These are phyloP conservation scores for Xenopus laevis DNA, from an alignment of 2,113 vertebrate genomes.

Conservation along the genomic window DNA sequence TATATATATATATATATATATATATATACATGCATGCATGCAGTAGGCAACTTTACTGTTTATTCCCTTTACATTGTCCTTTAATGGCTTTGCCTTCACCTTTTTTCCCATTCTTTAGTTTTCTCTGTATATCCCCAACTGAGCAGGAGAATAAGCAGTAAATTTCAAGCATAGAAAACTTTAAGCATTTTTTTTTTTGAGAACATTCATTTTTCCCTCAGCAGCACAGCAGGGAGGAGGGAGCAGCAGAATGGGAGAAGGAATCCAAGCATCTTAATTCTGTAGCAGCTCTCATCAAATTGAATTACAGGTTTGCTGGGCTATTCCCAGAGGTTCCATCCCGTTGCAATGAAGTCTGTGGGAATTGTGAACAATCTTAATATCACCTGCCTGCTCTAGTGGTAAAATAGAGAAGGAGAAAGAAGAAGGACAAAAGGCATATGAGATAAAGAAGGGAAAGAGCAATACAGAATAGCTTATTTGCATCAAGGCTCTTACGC, in stretches of 20 bases:
- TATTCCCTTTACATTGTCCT: not conserved
- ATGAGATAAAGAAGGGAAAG: not conserved
- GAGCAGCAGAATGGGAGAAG: slow-evolving; percentile 43
- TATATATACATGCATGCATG: too few relatives aligned
- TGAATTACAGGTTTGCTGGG: slow-evolving; percentile 23
- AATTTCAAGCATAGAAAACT: slow-evolving; percentile 20
- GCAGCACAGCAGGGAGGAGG: not conserved
- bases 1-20: too few relatives aligned
- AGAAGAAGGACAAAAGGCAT: not conserved
- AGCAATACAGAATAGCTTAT: not conserved
- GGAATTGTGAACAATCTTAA: slow-evolving; percentile 12
- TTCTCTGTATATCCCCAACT: slow-evolving; percentile 34
- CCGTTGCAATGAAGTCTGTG: slow-evolving; percentile 2
- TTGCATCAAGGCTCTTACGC: not conserved
- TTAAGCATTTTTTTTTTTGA: slow-evolving; percentile 10
- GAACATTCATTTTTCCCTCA: slow-evolving; percentile 45
- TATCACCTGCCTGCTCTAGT: slow-evolving; percentile 16
- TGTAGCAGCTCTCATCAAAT: not conserved
- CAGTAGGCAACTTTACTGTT: too few relatives aligned
- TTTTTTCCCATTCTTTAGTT: not conserved
- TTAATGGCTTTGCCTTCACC: too few relatives aligned
- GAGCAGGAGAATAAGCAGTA: slow-evolving; percentile 1
- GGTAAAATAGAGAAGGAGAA: slow-evolving; percentile 5
- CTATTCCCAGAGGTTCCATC: not conserved
- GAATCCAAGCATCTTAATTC: slow-evolving; percentile 6